Percentiles rank a stretch among this genome's conserved stretches.
These are phyloP conservation scores for Phrixothrix hirtus DNA, from an alignment of 2,888 invertebrate genomes.

Conservation along the genomic window DNA sequence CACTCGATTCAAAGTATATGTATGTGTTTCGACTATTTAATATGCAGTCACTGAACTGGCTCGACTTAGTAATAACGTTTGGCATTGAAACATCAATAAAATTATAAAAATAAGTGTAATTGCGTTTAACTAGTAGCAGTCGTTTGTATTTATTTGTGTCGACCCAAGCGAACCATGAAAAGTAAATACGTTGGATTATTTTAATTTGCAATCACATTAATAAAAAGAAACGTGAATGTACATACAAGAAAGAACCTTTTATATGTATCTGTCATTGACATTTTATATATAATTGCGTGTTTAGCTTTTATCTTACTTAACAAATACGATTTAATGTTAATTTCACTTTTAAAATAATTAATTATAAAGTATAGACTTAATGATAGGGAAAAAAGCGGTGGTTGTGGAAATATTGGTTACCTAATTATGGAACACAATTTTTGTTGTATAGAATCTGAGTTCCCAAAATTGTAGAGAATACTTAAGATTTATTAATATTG, in stretches of 20 bases:
- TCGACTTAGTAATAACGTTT: constrained; percentile 48
- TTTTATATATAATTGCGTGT: no score
- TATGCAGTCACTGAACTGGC: constrained; percentile 51
- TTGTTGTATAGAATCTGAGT: no score
- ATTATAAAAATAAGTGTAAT: constrained; percentile 48
- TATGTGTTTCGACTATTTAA: constrained; percentile 46
- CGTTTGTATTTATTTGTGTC: constrained; percentile 19
- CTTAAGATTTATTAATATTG: no score
- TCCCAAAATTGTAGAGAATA: no score
- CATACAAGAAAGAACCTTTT: not conserved
- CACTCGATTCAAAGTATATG: no score
- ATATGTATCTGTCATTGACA: not conserved
- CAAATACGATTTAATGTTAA: no score
- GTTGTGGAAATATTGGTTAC: no score
- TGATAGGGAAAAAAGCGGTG: no score
- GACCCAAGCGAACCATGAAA: constrained; percentile 19
- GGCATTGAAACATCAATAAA: constrained; percentile 52
- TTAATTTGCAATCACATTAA: constrained; percentile 16
- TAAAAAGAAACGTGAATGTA: constrained; percentile 17
- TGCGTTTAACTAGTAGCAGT: constrained; percentile 37
- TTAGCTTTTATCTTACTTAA: no score
- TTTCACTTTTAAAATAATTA: no score
- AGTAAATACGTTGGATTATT: constrained; percentile 27
- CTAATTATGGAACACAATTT: no score
- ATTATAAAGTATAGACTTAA: no score